Evolutionary conservation across 2,888 invertebrate species (phyloP).

Genomic region (Drosophila longiperda): DNA sequence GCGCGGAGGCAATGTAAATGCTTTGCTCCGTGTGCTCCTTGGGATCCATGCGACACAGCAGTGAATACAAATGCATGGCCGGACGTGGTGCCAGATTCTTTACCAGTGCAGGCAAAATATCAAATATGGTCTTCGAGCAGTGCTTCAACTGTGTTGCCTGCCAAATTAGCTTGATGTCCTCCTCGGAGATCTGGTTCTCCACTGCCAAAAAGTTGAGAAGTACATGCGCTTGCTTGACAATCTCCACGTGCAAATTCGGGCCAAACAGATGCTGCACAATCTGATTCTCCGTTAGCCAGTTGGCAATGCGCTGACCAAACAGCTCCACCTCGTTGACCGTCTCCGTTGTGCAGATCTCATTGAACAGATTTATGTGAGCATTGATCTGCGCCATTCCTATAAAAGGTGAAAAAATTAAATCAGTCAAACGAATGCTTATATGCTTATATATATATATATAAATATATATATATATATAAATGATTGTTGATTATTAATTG

Average conservation of each 20-base stretch:
- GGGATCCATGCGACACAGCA: slow-evolving; percentile 94
- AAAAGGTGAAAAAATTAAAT: not conserved
- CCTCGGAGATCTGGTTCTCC: slow-evolving; percentile 94
- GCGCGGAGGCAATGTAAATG: slow-evolving; percentile 93
- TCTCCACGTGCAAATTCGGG: slow-evolving; percentile 98
- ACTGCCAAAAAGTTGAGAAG: slow-evolving; percentile 96
- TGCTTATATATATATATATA: not conserved
- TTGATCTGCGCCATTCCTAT: slow-evolving; percentile 94
- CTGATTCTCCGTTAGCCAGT: slow-evolving; percentile 95
- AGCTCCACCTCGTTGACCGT: slow-evolving; percentile 93
- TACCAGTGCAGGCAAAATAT: slow-evolving; percentile 94
- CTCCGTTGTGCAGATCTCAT: slow-evolving; percentile 95
- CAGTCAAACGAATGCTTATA: not conserved
- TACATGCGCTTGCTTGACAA: slow-evolving; percentile 97
- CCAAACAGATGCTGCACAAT: slow-evolving; percentile 98
- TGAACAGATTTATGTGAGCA: slow-evolving; percentile 95
- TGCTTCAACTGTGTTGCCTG: slow-evolving; percentile 97
- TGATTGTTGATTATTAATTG: not conserved
- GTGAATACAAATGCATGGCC: slow-evolving; percentile 93
- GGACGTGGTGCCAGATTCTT: slow-evolving; percentile 95
- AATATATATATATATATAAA: not conserved
- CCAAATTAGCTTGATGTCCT: slow-evolving; percentile 97
- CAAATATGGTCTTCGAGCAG: slow-evolving; percentile 96
- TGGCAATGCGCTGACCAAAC: slow-evolving; percentile 92
- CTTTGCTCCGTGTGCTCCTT: slow-evolving; percentile 97